phyloP scores from a whole-genome alignment of 2,888 invertebrate genomes.

The Nineta flava region DNA sequence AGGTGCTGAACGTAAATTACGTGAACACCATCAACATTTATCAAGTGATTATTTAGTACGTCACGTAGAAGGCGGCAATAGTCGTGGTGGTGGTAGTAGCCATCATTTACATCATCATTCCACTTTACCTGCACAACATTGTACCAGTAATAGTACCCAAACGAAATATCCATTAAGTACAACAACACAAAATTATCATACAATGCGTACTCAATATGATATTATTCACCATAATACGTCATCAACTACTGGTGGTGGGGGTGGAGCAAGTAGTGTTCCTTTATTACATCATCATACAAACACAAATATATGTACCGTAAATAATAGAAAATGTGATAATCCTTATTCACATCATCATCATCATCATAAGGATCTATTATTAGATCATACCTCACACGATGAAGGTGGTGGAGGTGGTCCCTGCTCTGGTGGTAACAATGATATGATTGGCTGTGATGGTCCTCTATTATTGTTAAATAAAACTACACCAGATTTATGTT shows the following conservation, averaged over 20 bases:
- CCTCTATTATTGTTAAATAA: constrained; percentile 26
- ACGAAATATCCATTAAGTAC: constrained; percentile 4
- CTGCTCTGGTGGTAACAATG: constrained; percentile 15
- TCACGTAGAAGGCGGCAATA: constrained; percentile 10
- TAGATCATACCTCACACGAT: too few relatives aligned
- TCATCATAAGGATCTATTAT: too few relatives aligned
- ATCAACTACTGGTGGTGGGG: too few relatives aligned
- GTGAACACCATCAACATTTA: constrained; percentile 32
- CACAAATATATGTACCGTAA: constrained; percentile 10
- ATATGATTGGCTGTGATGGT: constrained; percentile 23
- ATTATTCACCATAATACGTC: too few relatives aligned
- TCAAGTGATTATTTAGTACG: constrained; percentile 34
- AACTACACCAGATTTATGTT: constrained; percentile 31
- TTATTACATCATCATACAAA: constrained; percentile 8
- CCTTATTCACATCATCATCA: too few relatives aligned
- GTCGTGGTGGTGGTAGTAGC: constrained; percentile 9
- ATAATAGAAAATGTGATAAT: constrained; percentile 10
- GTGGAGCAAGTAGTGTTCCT: too few relatives aligned
- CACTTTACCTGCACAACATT: constrained; percentile 11
- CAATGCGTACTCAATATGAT: constrained; percentile 10
- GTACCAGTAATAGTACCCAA: neutral
- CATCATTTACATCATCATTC: constrained; percentile 10
- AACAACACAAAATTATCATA: constrained; percentile 4
- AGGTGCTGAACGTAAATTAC: constrained; percentile 37
- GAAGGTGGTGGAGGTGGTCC: too few relatives aligned